Conservation (phyloP, 2,888 invertebrate species). For the Drosophila austrosaltans region DNA sequence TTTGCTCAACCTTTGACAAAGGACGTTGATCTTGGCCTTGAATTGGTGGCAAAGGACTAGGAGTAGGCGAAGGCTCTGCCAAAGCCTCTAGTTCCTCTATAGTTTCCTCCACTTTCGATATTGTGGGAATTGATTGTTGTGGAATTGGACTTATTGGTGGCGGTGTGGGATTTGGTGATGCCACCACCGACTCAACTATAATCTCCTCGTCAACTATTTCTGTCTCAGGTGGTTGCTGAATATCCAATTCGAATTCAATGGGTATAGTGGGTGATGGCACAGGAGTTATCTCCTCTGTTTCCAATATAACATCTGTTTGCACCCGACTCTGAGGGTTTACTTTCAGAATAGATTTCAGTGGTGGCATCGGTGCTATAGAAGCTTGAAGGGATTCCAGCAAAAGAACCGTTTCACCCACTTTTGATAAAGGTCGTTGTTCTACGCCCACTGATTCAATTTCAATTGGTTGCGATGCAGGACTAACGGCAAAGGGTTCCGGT, state of each 20-base stretch:
- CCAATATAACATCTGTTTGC: conserved; percentile 5
- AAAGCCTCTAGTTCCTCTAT: conserved; percentile 23
- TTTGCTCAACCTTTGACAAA: background rate
- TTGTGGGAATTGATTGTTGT: background rate
- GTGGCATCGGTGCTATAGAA: background rate
- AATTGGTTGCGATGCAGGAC: background rate
- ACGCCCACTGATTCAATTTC: background rate
- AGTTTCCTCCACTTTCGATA: background rate
- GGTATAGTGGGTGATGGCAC: background rate
- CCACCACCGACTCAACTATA: conserved; percentile 14
- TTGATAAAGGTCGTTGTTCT: conserved; percentile 9
- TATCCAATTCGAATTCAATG: background rate
- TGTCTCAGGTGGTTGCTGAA: background rate
- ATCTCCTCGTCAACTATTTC: conserved; percentile 34
- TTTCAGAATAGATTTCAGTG: background rate
- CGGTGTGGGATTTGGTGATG: background rate
- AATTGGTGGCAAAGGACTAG: conserved; percentile 6
- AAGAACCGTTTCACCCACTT: conserved; percentile 8
- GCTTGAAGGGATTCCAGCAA: conserved; percentile 11
- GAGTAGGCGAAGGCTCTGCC: conserved; percentile 17
- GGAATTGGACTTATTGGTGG: background rate
- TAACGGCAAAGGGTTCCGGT: too few species aligned
- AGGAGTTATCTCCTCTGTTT: conserved; percentile 4
- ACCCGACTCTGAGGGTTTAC: background rate
- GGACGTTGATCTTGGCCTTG: background rate